phyloP scores from a whole-genome alignment of 2,888 invertebrate genomes.

The Amiota minor region DNA sequence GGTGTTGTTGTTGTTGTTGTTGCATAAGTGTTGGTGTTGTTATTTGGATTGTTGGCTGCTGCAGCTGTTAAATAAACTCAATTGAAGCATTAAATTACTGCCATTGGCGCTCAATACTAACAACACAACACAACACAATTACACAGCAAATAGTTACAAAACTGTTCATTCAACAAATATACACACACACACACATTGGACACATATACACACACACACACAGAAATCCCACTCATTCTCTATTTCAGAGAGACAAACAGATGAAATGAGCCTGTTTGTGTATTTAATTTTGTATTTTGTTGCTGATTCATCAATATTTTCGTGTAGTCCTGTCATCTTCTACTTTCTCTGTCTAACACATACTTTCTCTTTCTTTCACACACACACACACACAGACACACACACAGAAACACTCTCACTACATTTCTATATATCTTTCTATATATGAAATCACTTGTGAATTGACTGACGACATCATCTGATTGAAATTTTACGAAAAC shows the following conservation, averaged over 20 bases:
- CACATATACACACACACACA: no score
- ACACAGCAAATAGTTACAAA: conserved; percentile 12
- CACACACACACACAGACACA: no score
- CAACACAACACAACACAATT: neutral
- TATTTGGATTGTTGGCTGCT: conserved; percentile 7
- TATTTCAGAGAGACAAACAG: conserved; percentile 1
- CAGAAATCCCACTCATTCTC: no score
- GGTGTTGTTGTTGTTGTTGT: conserved; percentile 16
- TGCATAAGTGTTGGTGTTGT: conserved; percentile 4
- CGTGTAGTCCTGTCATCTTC: no score
- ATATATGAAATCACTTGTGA: no score
- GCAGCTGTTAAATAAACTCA: conserved; percentile 56
- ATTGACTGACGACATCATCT: no score
- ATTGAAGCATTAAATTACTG: conserved; percentile 63
- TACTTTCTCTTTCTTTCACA: no score
- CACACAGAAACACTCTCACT: no score
- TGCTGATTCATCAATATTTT: no score
- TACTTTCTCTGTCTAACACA: no score
- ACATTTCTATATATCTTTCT: no score
- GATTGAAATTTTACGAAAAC: no score
- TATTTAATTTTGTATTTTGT: neutral
- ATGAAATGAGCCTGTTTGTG: conserved; percentile 12
- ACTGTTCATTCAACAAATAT: conserved; percentile 3
- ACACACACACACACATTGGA: neutral
- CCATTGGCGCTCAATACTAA: conserved; percentile 48